Evolutionary conservation across 2,113 vertebrate genomes (phyloP).

Genomic region (Zapus hudsonius): DNA sequence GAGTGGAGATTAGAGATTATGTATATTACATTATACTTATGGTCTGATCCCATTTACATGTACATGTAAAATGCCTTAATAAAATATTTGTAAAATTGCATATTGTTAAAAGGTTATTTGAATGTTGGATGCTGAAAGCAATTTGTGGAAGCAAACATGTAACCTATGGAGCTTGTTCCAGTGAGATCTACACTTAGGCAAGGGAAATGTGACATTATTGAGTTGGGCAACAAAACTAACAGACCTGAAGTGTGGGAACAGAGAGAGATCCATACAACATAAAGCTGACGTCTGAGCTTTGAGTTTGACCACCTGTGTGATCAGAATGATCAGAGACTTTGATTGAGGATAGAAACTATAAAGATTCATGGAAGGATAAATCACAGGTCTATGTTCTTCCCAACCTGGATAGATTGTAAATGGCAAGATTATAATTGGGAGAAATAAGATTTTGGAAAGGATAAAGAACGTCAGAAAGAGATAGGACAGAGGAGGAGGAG

Average conservation of each 20-base stretch:
- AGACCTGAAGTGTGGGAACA: not conserved
- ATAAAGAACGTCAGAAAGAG: not conserved
- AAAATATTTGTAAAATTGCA: not conserved
- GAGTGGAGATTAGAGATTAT: not conserved
- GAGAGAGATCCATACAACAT: not conserved
- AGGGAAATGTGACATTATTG: not conserved
- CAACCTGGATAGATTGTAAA: not conserved
- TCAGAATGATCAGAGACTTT: not conserved
- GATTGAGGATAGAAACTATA: not conserved
- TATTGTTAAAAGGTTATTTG: not conserved
- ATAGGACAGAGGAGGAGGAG: not conserved
- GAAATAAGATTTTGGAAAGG: conserved; percentile 16
- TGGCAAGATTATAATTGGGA: not conserved
- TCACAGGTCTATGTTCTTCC: not conserved
- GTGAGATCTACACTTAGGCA: not conserved
- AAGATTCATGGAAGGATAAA: not conserved
- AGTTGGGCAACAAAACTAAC: not conserved
- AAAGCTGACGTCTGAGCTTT: not conserved
- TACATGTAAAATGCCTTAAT: not conserved
- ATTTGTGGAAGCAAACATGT: not conserved
- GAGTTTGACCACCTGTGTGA: not conserved
- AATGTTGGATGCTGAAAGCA: not conserved
- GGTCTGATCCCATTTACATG: not conserved
- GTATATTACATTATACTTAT: not conserved
- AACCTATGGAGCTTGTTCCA: not conserved